Conservation (phyloP, 2,113 vertebrate genomes). For the Ochotona princeps region DNA sequence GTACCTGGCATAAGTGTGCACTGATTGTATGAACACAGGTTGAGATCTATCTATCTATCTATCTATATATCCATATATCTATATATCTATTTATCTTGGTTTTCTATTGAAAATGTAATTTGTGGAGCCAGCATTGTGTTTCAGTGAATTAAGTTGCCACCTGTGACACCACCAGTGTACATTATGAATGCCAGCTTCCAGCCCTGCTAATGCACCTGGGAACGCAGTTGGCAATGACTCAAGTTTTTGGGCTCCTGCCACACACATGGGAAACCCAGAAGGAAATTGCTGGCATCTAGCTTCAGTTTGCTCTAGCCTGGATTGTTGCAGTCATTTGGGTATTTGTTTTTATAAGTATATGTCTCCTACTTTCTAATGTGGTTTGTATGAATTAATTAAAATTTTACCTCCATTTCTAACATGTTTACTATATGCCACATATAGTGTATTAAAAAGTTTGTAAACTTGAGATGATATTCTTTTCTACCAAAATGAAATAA, state of each 20-base stretch:
- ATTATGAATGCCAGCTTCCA: no score
- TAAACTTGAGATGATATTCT: neutral
- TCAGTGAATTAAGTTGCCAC: no score
- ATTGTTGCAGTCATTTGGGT: no score
- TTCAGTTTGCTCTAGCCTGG: no score
- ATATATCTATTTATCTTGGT: neutral
- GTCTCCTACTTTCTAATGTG: neutral
- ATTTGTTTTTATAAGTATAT: neutral
- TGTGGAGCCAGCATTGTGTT: no score
- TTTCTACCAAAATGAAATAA: neutral
- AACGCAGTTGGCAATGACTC: no score
- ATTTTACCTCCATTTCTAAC: neutral
- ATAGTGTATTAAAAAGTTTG: neutral
- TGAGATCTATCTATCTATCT: neutral
- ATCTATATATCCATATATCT: neutral
- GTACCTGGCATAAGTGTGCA: neutral
- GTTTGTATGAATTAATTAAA: neutral
- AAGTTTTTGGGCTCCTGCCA: no score
- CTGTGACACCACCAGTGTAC: no score
- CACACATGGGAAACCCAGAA: no score
- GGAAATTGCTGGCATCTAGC: no score
- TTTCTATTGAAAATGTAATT: neutral
- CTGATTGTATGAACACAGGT: no score
- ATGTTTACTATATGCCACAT: neutral
- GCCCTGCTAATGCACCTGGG: no score